Evolutionary conservation across 2,888 invertebrate genomes (phyloP), one percentile per base, ranked within the genome.

Genomic region (Orthosia gothica): DNA sequence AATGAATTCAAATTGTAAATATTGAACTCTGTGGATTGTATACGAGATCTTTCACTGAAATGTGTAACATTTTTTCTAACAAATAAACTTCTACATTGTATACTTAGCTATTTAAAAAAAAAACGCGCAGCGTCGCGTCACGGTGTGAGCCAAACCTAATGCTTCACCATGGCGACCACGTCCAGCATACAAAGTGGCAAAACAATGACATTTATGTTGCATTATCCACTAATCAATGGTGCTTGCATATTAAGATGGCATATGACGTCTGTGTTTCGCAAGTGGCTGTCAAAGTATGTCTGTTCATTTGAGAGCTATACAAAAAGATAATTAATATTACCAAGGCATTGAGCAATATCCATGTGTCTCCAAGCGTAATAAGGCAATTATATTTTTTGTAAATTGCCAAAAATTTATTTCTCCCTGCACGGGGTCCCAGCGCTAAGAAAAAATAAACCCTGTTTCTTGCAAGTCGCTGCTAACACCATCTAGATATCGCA

Each of bases 171-270:
- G 85, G 67, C 20, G 72, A 74, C 87, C 90, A 91, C 90, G 91
- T 88, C 79, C 74, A 74, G 54, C 76, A 79, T 76, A 88, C 89
- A 89, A 86, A 87, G 86, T 82, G 84, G 81, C 83, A 85, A 74
- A 90, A 92, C 91, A 92, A 92, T 91, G 87, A 86, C 86, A 89
- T 89, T 89, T 82, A 87, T 84, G 82, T 86, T 87, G 84, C 86
- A 90, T 91, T 89, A 89, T 86, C 84, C 62, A 70, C 82, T 88
- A 90, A 90, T 91, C 89, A 86, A 88, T 87, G 64, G 69, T 64
- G 63, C 62, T 75, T 55, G 80, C 32, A 82, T 84, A 80, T 75
- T 79, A 76, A 83, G 64, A 45, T 76, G 45, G 12, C 20, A 16
- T 40, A 62, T 80, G 87, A 83, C 76, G 79, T 87, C 78, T 62